Conservation (phyloP, 2,113 vertebrate species). For the Nesoenas mayeri region DNA sequence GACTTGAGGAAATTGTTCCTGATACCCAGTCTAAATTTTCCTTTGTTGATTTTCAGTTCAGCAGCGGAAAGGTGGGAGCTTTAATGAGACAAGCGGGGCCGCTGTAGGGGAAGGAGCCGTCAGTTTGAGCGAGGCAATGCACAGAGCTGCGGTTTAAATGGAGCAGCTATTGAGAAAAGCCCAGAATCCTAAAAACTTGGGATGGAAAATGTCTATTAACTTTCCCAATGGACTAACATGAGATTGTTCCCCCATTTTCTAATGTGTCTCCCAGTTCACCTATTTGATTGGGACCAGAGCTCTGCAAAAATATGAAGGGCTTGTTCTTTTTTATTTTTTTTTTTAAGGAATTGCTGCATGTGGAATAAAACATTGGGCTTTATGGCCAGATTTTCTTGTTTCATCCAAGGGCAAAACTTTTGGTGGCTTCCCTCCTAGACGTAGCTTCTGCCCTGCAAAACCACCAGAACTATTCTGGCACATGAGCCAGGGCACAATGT, state of each 20-base stretch:
- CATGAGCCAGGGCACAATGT: background rate
- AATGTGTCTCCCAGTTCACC: conserved; percentile 47
- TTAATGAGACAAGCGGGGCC: conserved; percentile 59
- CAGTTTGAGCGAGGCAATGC: conserved; percentile 51
- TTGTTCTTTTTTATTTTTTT: background rate
- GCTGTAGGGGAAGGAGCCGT: conserved; percentile 52
- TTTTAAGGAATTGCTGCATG: background rate
- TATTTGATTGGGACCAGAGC: conserved; percentile 60
- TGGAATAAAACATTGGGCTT: background rate
- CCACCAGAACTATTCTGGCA: background rate
- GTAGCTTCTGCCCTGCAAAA: background rate
- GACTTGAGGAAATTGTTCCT: conserved; percentile 57
- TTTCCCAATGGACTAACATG: conserved; percentile 20
- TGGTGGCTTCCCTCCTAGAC: background rate
- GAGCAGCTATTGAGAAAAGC: background rate
- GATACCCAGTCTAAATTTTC: conserved; percentile 52
- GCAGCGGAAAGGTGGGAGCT: conserved; percentile 65
- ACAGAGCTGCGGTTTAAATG: conserved; percentile 41
- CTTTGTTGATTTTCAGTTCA: conserved; percentile 61
- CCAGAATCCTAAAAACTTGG: conserved; percentile 25
- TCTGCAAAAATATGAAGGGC: conserved; percentile 3
- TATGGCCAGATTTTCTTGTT: background rate
- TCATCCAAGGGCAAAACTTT: background rate
- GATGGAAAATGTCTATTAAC: conserved; percentile 55
- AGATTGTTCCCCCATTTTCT: conserved; percentile 45